phyloP scores from a whole-genome alignment of 2,888 invertebrate genomes.

The Troglohyphantes excavatus region DNA sequence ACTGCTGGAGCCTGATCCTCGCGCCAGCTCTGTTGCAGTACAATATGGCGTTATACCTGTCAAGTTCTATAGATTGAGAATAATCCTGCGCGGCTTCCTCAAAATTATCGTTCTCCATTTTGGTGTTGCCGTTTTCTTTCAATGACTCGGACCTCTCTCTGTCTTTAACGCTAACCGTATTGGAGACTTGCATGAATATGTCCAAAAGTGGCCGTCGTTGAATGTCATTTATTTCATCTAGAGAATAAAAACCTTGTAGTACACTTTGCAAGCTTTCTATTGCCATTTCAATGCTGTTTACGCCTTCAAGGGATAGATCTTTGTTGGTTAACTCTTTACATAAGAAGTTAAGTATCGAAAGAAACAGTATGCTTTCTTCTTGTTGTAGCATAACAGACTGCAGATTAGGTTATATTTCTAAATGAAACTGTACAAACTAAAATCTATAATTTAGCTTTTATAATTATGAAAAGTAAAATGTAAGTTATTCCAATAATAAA shows the following conservation, averaged over 20 bases:
- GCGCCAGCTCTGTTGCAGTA: too few relatives aligned
- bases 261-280: constrained; percentile 47
- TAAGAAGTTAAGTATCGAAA: too few relatives aligned
- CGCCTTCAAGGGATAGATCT: constrained; percentile 35
- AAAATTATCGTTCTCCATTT: constrained; percentile 92
- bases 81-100: constrained; percentile 84
- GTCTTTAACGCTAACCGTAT: constrained; percentile 40
- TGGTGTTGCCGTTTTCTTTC: constrained; percentile 83
- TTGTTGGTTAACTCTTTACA: too few relatives aligned
- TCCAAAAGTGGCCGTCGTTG: constrained; percentile 42
- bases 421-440: too few relatives aligned
- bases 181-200: constrained; percentile 53
- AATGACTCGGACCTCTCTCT: constrained; percentile 21
- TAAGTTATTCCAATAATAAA: too few relatives aligned
- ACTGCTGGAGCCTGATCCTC: constrained; percentile 94
- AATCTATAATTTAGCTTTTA: too few relatives aligned
- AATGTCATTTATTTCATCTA: background rate
- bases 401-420: too few relatives aligned
- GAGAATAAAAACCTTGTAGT: too few relatives aligned
- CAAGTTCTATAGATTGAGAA: constrained; percentile 91
- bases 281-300: constrained; percentile 42
- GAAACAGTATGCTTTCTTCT: too few relatives aligned
- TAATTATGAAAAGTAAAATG: too few relatives aligned
- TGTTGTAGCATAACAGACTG: too few relatives aligned
- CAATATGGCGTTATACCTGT: constrained; percentile 94